A percentile compares a stretch with the other conserved stretches of the same genome.
phyloP scores from a whole-genome alignment of 2,113 vertebrate species.

The Prionailurus bengalensis region DNA sequence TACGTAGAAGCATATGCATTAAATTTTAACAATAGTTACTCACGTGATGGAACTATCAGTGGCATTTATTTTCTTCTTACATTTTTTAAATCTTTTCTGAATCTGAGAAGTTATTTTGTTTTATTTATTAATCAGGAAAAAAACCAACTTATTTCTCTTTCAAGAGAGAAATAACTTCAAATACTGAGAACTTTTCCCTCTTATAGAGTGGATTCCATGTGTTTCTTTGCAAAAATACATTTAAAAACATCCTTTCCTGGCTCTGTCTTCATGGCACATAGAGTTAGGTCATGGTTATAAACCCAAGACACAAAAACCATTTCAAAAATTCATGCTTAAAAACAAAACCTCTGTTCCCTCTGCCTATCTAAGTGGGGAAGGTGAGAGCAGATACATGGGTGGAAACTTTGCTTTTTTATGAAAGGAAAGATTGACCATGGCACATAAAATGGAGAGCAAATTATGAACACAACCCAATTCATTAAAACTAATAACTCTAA shows the following conservation, averaged over 20 bases:
- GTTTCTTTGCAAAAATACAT: background rate
- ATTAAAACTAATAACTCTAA: background rate
- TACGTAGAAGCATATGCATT: background rate
- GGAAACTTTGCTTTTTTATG: background rate
- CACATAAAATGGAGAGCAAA: background rate
- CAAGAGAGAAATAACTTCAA: background rate
- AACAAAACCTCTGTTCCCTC: background rate
- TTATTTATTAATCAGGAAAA: background rate
- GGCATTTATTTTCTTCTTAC: background rate
- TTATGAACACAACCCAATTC: background rate
- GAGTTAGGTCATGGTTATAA: background rate
- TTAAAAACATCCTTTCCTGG: background rate
- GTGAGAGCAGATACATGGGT: rapidly evolving
- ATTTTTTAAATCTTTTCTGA: background rate
- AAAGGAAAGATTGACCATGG: background rate
- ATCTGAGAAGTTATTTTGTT: background rate
- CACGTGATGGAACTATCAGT: background rate
- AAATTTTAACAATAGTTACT: background rate
- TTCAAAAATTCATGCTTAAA: background rate
- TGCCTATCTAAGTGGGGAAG: background rate
- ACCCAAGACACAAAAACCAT: background rate
- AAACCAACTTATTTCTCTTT: background rate
- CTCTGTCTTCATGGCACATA: background rate
- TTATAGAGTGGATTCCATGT: background rate
- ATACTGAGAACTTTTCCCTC: background rate